Evolutionary conservation across 1,140 invertebrate species (phyloP), one percentile per base, ranked within the genome.

Genomic region (Ostrea denselamellosa): DNA sequence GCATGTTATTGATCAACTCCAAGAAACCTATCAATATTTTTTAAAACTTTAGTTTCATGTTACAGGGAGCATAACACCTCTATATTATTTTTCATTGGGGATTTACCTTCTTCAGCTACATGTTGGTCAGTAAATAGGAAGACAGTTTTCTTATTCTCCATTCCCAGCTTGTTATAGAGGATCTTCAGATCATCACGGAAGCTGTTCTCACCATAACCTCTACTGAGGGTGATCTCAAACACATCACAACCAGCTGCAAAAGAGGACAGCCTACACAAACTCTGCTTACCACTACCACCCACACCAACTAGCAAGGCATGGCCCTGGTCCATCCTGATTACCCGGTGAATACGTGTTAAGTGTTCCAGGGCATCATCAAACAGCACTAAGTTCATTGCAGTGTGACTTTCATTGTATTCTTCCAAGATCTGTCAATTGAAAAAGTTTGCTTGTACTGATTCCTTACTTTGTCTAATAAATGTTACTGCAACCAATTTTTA

Each of bases 361-460:
- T 98, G 98, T 91, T 98, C 97, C 52, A 98, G 94, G 53, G 97
- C 98, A 94, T 98, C 97, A 92, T 98, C 97, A 92, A 98, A 98
- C 3, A 99, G 95, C 0, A 99, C 97, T 86, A 98, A 95, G 19
- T 96, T 96, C 95, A 98, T 96, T 65, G 92, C 90, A 3, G 94
- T 94, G 89, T 95, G 83, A 86, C 89, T 95, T 85, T 98, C 97
- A 92, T 98, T 98, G 93, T 98, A 98, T 90, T 98, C 97, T 91
- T 97, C 97, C 44, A 98, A 94, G 89, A 99, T 98, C 96, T 97
- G 90, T 8, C 92, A 90, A 53, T 87, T 91, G 17, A 82, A n/a
- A 83, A 25, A n/a, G 34, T 44, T 44, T 2, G 34, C 34, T 44
- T 44, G 34, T 44, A 44, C 34, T 44, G 34, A 44, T 44, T 44